phyloP scores from a whole-genome alignment of 2,888 invertebrate species.

The Hybos culiciformis region DNA sequence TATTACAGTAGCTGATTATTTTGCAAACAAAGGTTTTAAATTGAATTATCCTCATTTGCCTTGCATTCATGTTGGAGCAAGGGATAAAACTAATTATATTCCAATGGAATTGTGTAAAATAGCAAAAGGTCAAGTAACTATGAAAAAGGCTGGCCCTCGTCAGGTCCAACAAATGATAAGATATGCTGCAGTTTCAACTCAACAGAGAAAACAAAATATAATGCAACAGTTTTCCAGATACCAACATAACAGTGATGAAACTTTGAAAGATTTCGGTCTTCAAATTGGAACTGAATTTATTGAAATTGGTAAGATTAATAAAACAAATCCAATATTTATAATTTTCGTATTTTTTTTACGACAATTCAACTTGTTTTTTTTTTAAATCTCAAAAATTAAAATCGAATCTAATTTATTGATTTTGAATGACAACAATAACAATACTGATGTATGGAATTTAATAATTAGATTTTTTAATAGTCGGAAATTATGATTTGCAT shows the following conservation, averaged over 20 bases:
- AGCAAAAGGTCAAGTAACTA: constrained; percentile 58
- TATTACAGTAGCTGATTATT: constrained; percentile 35
- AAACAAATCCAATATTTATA: too few species aligned
- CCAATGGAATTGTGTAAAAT: constrained; percentile 76
- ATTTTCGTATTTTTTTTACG: too few species aligned
- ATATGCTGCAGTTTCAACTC: constrained; percentile 69
- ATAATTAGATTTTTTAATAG: too few species aligned
- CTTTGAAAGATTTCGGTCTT: constrained; percentile 70
- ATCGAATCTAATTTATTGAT: too few species aligned
- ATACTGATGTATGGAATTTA: too few species aligned
- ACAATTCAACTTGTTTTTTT: too few species aligned
- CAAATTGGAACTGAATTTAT: constrained; percentile 60
- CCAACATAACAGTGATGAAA: constrained; percentile 30
- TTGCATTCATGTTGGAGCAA: constrained; percentile 68
- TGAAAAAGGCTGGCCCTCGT: constrained; percentile 60
- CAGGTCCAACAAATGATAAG: constrained; percentile 82
- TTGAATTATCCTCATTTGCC: constrained; percentile 56
- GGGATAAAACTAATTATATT: constrained; percentile 54
- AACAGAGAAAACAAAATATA: constrained; percentile 65
- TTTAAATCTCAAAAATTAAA: too few species aligned
- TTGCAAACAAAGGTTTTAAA: constrained; percentile 17
- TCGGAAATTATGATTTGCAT: too few species aligned
- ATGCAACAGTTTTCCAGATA: constrained; percentile 36
- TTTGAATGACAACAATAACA: too few species aligned
- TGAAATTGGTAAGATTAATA: constrained; percentile 49